These are phyloP conservation scores for Notospermus geniculatus DNA, from an alignment of 1,140 invertebrate genomes.

Conservation along the genomic window DNA sequence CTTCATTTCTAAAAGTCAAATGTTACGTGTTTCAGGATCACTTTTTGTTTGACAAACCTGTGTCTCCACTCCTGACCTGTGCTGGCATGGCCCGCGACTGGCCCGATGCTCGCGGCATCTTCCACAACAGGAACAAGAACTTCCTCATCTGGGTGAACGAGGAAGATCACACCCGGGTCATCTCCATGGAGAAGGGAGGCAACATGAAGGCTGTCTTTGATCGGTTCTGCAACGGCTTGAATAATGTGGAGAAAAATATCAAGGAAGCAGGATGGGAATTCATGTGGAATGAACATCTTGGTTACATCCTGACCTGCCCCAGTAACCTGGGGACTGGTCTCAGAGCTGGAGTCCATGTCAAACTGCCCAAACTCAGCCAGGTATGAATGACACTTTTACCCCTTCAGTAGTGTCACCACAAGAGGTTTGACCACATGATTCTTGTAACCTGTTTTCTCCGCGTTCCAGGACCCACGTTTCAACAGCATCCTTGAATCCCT, in stretches of 20 bases:
- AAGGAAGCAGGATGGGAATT: slow-evolving; percentile 4
- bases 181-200: slow-evolving; percentile 91
- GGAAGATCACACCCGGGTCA: slow-evolving; percentile 92
- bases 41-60: slow-evolving; percentile 19
- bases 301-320: slow-evolving; percentile 96
- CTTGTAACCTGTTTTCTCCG: too few relatives aligned
- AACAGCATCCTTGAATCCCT: slow-evolving; percentile 87
- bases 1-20: too few relatives aligned
- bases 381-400: too few relatives aligned
- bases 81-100: slow-evolving; percentile 19
- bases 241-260: slow-evolving; percentile 10
- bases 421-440: too few relatives aligned
- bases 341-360: slow-evolving; percentile 94
- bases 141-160: slow-evolving; percentile 97
- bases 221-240: slow-evolving; percentile 11
- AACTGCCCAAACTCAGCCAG: slow-evolving; percentile 65
- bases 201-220: slow-evolving; percentile 63
- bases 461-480: slow-evolving; percentile 53
- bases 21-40: slow-evolving; percentile 17
- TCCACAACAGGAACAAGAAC: slow-evolving; percentile 82
- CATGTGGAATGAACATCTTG: slow-evolving; percentile 70
- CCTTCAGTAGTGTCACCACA: too few relatives aligned
- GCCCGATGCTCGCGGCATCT: slow-evolving; percentile 23
- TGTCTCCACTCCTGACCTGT: slow-evolving; percentile 12
- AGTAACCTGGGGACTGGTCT: slow-evolving; percentile 95